These are phyloP conservation scores for Neodiprion virginianus DNA, from an alignment of 1,140 invertebrate species.

Conservation along the genomic window DNA sequence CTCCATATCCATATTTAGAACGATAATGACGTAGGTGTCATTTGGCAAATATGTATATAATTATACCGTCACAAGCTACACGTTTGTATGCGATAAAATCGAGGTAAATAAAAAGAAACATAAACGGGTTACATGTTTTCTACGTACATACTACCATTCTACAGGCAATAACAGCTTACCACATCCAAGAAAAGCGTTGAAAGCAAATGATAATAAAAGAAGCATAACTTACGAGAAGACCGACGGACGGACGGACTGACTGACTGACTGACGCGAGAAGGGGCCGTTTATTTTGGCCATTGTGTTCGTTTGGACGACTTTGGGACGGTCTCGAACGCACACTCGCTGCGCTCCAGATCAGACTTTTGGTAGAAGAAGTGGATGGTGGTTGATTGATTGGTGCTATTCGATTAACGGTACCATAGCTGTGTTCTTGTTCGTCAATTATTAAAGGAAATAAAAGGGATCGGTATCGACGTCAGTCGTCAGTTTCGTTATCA, in stretches of 20 bases:
- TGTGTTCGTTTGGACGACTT: conserved; percentile 48
- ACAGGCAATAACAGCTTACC: conserved; percentile 36
- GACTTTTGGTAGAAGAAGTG: conserved; percentile 39
- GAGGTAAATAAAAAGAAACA: no score
- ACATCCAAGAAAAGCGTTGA: conserved; percentile 52
- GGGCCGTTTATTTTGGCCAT: conserved; percentile 41
- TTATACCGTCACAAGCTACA: no score
- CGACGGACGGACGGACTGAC: conserved; percentile 51
- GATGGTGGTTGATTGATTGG: conserved; percentile 39
- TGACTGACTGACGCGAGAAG: conserved; percentile 52
- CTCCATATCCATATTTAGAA: no score
- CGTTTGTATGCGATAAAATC: no score
- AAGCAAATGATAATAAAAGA: conserved; percentile 64
- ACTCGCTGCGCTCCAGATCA: conserved; percentile 52
- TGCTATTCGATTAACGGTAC: background rate
- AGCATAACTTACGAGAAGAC: conserved; percentile 63
- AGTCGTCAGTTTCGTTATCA: no score
- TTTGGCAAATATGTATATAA: no score
- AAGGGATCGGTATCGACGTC: background rate
- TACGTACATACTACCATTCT: background rate
- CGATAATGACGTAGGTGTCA: no score
- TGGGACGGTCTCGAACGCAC: conserved; percentile 52
- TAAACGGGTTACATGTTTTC: background rate
- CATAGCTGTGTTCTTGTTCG: background rate
- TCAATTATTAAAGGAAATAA: background rate